phyloP scores from a whole-genome alignment of 2,113 vertebrate species.

The Hemiprocne comata region DNA sequence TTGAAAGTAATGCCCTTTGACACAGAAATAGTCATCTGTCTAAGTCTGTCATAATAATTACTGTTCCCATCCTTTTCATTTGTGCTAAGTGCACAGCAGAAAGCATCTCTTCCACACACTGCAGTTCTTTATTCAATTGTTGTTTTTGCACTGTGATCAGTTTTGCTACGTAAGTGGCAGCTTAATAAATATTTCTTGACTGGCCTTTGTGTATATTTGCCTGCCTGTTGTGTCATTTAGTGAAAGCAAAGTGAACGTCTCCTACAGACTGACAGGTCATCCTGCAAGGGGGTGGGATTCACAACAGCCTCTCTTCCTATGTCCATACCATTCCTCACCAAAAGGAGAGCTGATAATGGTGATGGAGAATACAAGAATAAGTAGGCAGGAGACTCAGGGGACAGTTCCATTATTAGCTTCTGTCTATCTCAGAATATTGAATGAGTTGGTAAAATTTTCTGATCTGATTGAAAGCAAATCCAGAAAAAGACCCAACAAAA shows the following conservation, averaged over 20 bases:
- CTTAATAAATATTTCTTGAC: not conserved
- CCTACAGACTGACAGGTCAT: not conserved
- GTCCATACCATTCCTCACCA: not conserved
- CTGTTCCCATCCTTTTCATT: not conserved
- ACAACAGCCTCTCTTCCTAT: not conserved
- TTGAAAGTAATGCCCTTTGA: constrained; percentile 3
- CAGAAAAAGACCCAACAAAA: not conserved
- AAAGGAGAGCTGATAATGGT: not conserved
- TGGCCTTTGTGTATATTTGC: not conserved
- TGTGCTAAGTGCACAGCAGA: not conserved
- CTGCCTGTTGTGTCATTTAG: not conserved
- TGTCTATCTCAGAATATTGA: rapidly evolving
- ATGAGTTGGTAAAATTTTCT: not conserved
- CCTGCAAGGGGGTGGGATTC: not conserved
- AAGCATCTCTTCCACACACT: not conserved
- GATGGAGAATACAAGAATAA: not conserved
- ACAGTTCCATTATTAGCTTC: not conserved
- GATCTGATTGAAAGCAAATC: not conserved
- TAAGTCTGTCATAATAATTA: not conserved
- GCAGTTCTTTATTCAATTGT: not conserved
- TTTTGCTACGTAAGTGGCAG: not conserved
- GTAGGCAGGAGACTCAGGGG: not conserved
- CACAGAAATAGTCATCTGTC: not conserved
- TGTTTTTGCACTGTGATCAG: not conserved
- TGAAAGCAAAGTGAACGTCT: not conserved